Conservation (phyloP, 2,888 invertebrate genomes). For the Drosophila cognata region DNA sequence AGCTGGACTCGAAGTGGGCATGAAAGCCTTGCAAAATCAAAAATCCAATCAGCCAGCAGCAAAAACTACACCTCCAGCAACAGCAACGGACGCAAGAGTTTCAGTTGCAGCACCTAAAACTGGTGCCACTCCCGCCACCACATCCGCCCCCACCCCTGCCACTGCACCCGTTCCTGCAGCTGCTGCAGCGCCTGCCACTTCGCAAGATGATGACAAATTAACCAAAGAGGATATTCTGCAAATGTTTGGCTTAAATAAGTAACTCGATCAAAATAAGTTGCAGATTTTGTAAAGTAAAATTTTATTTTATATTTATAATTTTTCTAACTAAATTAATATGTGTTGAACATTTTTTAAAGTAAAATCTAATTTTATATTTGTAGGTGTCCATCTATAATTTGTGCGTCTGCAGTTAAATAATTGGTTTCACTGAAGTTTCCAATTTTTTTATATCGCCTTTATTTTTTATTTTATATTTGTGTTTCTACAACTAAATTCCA, state of each 20-base stretch:
- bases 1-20: background rate
- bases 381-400: background rate
- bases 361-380: background rate
- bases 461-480: too few relatives aligned
- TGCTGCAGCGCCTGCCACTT: background rate
- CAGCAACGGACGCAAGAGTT: background rate
- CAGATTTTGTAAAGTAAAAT: background rate
- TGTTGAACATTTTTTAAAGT: background rate
- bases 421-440: too few relatives aligned
- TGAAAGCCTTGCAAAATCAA: background rate
- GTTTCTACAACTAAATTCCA: background rate
- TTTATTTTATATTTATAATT: too few relatives aligned
- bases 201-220: conserved; percentile 33
- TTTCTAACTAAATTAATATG: background rate
- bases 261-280: background rate
- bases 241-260: conserved; percentile 55
- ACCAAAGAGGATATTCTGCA: conserved; percentile 65
- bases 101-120: background rate
- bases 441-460: too few relatives aligned
- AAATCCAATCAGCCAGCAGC: background rate
- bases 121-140: background rate
- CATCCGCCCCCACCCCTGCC: background rate
- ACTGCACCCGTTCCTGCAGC: background rate
- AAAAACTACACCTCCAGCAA: background rate
- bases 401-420: too few relatives aligned